phyloP scores from a whole-genome alignment of 1,140 invertebrate species.

The Drosophila pandora region DNA sequence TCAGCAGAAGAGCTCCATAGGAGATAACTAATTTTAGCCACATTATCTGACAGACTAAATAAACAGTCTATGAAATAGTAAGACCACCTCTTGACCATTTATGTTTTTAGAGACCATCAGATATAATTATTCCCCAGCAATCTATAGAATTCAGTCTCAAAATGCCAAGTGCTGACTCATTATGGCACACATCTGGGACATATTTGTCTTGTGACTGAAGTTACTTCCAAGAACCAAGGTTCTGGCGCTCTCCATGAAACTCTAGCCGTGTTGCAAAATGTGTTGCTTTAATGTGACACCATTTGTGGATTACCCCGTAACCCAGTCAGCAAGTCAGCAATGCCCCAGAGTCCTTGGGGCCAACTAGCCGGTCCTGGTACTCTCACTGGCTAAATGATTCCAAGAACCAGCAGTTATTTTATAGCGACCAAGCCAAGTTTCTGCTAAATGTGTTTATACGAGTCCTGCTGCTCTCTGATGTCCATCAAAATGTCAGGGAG shows the following conservation, averaged over 20 bases:
- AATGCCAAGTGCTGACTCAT: constrained; percentile 1
- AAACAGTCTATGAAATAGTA: neutral
- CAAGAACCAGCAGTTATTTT: constrained; percentile 47
- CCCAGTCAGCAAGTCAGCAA: constrained; percentile 47
- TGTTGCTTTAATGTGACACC: constrained; percentile 19
- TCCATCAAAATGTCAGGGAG: constrained; percentile 8
- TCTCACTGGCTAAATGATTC: constrained; percentile 55
- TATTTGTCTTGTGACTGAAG: neutral
- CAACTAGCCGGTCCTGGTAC: constrained; percentile 21
- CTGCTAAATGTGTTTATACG: constrained; percentile 24
- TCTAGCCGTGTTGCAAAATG: constrained; percentile 18
- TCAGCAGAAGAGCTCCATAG: neutral
- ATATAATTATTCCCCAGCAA: neutral
- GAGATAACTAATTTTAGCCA: neutral
- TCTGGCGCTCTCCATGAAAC: constrained; percentile 6
- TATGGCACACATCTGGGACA: neutral
- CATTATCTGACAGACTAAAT: neutral
- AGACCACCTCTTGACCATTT: neutral
- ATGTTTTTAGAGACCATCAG: neutral
- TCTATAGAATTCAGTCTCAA: neutral
- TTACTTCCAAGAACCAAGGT: constrained; percentile 12
- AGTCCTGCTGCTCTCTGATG: constrained; percentile 37
- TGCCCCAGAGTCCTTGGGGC: constrained; percentile 26
- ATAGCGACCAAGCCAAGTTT: constrained; percentile 6
- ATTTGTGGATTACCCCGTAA: constrained; percentile 37